Evolutionary conservation across 2,113 vertebrate genomes (phyloP).

Genomic region (Pyxicephalus adspersus): DNA sequence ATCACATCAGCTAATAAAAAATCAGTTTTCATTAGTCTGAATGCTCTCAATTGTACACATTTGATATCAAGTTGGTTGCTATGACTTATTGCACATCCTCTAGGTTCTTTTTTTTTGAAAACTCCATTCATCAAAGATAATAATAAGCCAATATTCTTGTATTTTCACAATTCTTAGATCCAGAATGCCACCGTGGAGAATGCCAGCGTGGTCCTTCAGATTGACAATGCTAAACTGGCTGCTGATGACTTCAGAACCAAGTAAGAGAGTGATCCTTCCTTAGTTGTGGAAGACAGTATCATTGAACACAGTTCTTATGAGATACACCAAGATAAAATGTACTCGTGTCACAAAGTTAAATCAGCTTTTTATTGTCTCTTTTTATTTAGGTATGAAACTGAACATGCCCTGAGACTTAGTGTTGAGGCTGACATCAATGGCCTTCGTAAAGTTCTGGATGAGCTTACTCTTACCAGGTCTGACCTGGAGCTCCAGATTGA

Average conservation of each 20-base stretch:
- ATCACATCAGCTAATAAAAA: too few relatives aligned
- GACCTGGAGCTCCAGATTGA: conserved; percentile 93
- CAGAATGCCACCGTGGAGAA: conserved; percentile 68
- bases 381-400: conserved; percentile 81
- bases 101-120: too few relatives aligned
- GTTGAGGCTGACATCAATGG: conserved; percentile 91
- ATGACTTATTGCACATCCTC: too few relatives aligned
- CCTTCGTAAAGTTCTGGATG: conserved; percentile 84
- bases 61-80: too few relatives aligned
- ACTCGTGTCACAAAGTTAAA: background rate
- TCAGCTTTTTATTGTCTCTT: background rate
- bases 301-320: too few relatives aligned
- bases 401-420: conserved; percentile 78
- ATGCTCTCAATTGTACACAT: too few relatives aligned
- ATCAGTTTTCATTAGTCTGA: too few relatives aligned
- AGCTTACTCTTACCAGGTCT: conserved; percentile 84
- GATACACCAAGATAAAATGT: too few relatives aligned
- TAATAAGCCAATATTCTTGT: too few relatives aligned
- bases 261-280: conserved; percentile 72
- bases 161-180: conserved; percentile 62
- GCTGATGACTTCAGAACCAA: conserved; percentile 88
- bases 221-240: conserved; percentile 84
- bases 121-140: too few relatives aligned
- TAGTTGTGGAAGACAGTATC: background rate
- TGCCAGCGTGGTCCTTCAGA: conserved; percentile 73